These are phyloP conservation scores for Oreocharis arfaki DNA, from an alignment of 2,113 vertebrate species.

Conservation along the genomic window DNA sequence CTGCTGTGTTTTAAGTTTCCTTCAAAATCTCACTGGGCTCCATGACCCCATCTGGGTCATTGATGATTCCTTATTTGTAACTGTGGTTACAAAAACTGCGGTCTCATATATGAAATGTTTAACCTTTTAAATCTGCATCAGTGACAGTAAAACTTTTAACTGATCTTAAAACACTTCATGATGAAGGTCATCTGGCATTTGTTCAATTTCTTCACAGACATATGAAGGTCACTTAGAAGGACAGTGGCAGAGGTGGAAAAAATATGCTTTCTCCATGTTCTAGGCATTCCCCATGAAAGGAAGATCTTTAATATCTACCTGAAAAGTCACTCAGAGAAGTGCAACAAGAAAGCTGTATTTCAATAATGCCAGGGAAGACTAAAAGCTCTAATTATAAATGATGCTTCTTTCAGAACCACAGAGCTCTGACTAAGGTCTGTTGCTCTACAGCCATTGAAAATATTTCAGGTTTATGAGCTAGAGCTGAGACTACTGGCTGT, in stretches of 20 bases:
- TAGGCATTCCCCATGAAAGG: not conserved
- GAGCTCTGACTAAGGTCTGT: not conserved
- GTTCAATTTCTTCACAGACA: not conserved
- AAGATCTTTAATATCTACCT: not conserved
- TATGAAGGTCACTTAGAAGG: not conserved
- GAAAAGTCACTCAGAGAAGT: not conserved
- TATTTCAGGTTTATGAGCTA: conserved; percentile 57
- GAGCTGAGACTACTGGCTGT: not conserved
- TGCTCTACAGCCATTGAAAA: not conserved
- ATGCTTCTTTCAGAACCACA: not conserved
- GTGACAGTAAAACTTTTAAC: not conserved
- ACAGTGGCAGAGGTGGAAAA: not conserved
- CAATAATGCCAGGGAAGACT: not conserved
- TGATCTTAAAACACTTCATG: not conserved
- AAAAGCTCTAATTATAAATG: not conserved
- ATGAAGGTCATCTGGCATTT: not conserved
- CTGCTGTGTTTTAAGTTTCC: not conserved
- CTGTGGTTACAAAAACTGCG: not conserved
- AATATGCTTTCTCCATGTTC: not conserved
- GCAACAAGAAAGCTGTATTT: not conserved
- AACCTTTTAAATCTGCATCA: not conserved
- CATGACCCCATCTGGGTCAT: not conserved
- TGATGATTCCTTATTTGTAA: not conserved
- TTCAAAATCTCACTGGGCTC: not conserved
- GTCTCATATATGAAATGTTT: not conserved